phyloP scores from a whole-genome alignment of 2,888 invertebrate species.

The Phasia obesa region DNA sequence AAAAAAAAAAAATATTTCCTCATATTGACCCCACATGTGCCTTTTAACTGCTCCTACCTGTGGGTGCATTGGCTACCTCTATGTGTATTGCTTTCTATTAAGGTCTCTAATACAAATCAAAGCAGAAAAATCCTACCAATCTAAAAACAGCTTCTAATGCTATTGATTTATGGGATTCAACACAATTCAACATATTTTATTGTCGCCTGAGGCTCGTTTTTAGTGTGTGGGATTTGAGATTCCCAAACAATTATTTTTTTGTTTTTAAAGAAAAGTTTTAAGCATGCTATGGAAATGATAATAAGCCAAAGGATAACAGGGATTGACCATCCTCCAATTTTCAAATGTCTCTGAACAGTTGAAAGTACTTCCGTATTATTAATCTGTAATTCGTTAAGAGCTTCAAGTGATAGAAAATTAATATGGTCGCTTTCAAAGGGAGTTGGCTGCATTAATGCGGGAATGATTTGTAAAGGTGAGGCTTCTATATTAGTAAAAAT shows the following conservation, averaged over 20 bases:
- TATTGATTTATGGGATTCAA: no score
- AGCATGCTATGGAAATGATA: slow-evolving; percentile 12
- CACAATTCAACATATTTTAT: no score
- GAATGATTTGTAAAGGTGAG: slow-evolving; percentile 22
- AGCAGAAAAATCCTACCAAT: no score
- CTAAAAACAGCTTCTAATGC: no score
- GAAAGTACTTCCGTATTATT: slow-evolving; percentile 16
- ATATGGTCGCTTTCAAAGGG: background rate
- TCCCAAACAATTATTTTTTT: slow-evolving; percentile 15
- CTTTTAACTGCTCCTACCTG: no score
- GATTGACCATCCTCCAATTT: slow-evolving; percentile 26
- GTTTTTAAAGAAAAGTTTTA: slow-evolving; percentile 14
- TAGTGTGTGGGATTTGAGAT: slow-evolving; percentile 1
- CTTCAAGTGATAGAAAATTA: slow-evolving; percentile 1
- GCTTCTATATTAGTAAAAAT: slow-evolving; percentile 35
- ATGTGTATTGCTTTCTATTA: no score
- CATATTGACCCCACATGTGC: no score
- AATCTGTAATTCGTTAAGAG: slow-evolving; percentile 27
- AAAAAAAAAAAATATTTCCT: no score
- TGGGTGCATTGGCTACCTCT: no score
- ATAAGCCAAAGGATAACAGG: slow-evolving; percentile 5
- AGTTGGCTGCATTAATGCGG: slow-evolving; percentile 25
- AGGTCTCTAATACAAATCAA: no score
- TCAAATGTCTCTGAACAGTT: slow-evolving; percentile 7
- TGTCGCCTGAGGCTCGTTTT: slow-evolving; percentile 1